Evolutionary conservation across 1,140 invertebrate genomes (phyloP), one percentile per base, ranked within the genome.

Genomic region (Drosophila yakuba): DNA sequence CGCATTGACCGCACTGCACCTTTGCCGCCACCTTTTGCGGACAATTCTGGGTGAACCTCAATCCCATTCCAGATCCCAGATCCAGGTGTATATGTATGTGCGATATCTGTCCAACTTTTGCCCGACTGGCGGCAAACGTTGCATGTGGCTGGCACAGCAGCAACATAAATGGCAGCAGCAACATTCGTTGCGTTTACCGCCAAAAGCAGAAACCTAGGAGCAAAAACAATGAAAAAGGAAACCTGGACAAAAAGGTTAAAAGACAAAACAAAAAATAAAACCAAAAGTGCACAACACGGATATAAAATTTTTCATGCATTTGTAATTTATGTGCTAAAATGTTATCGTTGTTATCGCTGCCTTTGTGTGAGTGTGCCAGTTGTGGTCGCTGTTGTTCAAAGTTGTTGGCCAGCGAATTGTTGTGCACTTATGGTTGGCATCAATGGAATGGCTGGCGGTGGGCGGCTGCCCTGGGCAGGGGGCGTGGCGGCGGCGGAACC

Each of bases 261-360:
- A 72, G 55, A 76, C 50, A 48, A 44, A 39, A 64, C 62, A 72
- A 59, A 76, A 56, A 48, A 45, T 43, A 68, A 48, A 32, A 8
- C 48, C 32, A 32, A 32, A 78, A 88, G 58, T 82, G 62, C 74
- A 88, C 64, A 86, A 88, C 83, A 86, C 69, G 83, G 82, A 83
- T 71, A 80, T 88, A 79, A 82, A 88, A 88, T 86, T 86, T 86
- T 86, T 79, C 83, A 86, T 86, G 83, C 88, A 86, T 86, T 86
- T 83, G 83, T 86, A 88, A 86, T 86, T 86, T 88, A 86, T 86
- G 83, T 86, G 83, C 83, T 86, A 86, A 86, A 86, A 86, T 86
- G 83, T 86, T 86, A 86, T 86, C 83, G 83, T 88, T 86, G 83
- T 86, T 86, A 86, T 86, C 83, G 83, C 74, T 62, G 66, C 78